phyloP scores from a whole-genome alignment of 1,140 invertebrate genomes.

The Anastatus disparis region DNA sequence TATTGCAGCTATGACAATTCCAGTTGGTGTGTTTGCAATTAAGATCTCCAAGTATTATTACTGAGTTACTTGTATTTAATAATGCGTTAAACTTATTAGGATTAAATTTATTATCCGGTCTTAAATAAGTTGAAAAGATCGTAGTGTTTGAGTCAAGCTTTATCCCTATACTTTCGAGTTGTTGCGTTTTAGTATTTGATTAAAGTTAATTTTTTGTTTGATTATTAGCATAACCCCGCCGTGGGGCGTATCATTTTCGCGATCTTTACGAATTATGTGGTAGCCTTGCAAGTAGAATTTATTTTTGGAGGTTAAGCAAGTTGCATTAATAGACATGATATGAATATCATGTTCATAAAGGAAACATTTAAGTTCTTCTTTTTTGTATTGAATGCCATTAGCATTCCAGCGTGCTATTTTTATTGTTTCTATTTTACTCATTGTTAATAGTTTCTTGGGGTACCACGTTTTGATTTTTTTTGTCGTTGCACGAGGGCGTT shows the following conservation, averaged over 20 bases:
- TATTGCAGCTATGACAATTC: slow-evolving; percentile 31
- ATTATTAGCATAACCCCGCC: slow-evolving; percentile 25
- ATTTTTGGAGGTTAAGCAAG: slow-evolving; percentile 30
- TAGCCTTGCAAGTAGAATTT: slow-evolving; percentile 30
- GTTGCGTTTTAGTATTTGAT: not conserved
- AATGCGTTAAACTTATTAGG: slow-evolving; percentile 30
- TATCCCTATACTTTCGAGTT: slow-evolving; percentile 37
- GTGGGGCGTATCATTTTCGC: slow-evolving; percentile 35
- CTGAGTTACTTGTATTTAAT: slow-evolving; percentile 25
- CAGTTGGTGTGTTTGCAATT: slow-evolving; percentile 44
- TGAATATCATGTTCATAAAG: slow-evolving; percentile 38
- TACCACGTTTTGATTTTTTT: not conserved
- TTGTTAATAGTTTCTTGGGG: not conserved
- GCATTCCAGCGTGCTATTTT: slow-evolving; percentile 44
- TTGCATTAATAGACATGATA: slow-evolving; percentile 43
- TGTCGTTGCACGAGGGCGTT: not conserved
- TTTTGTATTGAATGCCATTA: slow-evolving; percentile 40
- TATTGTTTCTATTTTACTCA: slow-evolving; percentile 5
- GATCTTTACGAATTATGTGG: slow-evolving; percentile 35
- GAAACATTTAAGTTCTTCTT: slow-evolving; percentile 43
- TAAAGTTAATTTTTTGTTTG: slow-evolving; percentile 16
- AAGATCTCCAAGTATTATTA: slow-evolving; percentile 33
- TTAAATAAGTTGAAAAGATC: slow-evolving; percentile 30
- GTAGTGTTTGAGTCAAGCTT: slow-evolving; percentile 34
- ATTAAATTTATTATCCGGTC: slow-evolving; percentile 30